Evolutionary conservation across 2,888 invertebrate genomes (phyloP).

Genomic region (Lasioglossum oenotherae): DNA sequence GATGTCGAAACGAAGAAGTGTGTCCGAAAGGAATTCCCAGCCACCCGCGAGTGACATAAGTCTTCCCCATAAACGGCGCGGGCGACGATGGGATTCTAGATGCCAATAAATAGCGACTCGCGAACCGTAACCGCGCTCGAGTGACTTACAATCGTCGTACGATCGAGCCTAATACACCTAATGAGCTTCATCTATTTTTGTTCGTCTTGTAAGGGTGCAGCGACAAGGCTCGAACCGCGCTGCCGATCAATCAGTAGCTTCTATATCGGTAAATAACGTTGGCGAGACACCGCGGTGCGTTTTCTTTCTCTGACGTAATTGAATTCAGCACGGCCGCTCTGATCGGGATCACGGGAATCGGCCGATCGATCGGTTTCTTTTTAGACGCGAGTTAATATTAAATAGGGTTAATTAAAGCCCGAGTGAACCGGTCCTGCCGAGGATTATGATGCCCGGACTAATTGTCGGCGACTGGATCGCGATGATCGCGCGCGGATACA

Average conservation of each 20-base stretch:
- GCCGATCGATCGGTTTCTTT: background rate
- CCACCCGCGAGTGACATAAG: conserved; percentile 54
- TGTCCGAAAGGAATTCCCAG: conserved; percentile 46
- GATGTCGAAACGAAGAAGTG: conserved; percentile 23
- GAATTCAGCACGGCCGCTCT: conserved; percentile 26
- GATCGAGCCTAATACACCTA: conserved; percentile 65
- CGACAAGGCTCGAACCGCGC: conserved; percentile 53
- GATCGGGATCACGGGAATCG: conserved; percentile 5
- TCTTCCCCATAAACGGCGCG: conserved; percentile 55
- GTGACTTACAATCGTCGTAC: conserved; percentile 51
- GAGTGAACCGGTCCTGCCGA: conserved; percentile 7
- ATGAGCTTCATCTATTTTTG: conserved; percentile 66
- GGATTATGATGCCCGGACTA: conserved; percentile 26
- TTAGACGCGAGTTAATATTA: conserved; percentile 17
- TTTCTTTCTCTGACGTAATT: conserved; percentile 50
- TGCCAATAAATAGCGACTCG: conserved; percentile 60
- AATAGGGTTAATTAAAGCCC: conserved; percentile 25
- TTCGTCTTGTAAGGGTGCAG: conserved; percentile 56
- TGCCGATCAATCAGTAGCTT: conserved; percentile 60
- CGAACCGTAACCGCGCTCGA: conserved; percentile 45
- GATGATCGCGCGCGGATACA: conserved; percentile 1
- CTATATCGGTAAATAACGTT: conserved; percentile 49
- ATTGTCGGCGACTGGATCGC: conserved; percentile 17
- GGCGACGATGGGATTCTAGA: conserved; percentile 35
- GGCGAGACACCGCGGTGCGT: conserved; percentile 31